Conservation (phyloP, 2,797 vertebrate genomes). For the Huso huso region DNA sequence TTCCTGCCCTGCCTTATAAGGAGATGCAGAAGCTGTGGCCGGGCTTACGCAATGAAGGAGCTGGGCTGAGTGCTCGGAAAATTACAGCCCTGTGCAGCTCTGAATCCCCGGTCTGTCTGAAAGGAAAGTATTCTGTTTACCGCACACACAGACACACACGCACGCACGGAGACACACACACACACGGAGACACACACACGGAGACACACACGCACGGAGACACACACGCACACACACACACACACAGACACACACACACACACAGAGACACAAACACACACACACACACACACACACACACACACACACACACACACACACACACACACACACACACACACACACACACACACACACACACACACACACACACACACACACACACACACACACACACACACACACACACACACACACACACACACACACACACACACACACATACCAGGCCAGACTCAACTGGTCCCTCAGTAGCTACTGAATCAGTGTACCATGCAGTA, state of each 20-base stretch:
- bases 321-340: not conserved
- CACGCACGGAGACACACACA: too few relatives aligned
- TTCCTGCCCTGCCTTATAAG: too few relatives aligned
- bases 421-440: not conserved
- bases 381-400: not conserved
- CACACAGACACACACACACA: not conserved
- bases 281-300: not conserved
- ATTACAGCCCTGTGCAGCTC: too few relatives aligned
- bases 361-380: not conserved
- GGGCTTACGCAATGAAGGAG: too few relatives aligned
- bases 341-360: not conserved
- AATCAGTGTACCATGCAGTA: too few relatives aligned
- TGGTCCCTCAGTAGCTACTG: too few relatives aligned
- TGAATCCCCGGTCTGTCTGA: not conserved
- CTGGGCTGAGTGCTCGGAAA: too few relatives aligned
- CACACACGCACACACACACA: not conserved
- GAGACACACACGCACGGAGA: not conserved
- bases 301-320: not conserved
- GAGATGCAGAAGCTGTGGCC: too few relatives aligned
- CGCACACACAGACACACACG: too few relatives aligned
- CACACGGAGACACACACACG: too few relatives aligned
- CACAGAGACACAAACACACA: not conserved
- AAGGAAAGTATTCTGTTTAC: not conserved
- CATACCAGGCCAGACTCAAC: not conserved
- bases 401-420: not conserved